Base-by-base conservation (phyloP, 2,888 invertebrate genomes). In the Drosophila nr. perissopoda region DNA sequence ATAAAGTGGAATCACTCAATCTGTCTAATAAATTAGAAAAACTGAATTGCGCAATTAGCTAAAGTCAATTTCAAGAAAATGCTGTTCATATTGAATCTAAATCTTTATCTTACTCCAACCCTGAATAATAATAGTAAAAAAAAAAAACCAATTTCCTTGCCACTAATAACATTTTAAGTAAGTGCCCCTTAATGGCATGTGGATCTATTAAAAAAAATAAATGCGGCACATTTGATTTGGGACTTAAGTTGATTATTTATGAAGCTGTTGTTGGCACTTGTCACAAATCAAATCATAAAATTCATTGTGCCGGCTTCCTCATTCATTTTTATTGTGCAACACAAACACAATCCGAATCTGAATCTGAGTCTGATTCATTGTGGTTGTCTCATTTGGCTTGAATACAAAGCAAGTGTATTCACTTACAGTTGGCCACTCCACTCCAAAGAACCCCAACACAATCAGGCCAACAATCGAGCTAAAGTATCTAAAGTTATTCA, bases 311-410 rank as follows among this genome's bases (percentile, higher is more conserved):
- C 67, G 53, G 60, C 70, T 83, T 83, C 73, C 75, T 65, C 33
- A 76, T 68, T 65, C 38, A 84, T 75, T 82, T 75, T 69, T 70
- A 83, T 86, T 73, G 77, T 73, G 63, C 67, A 52, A 61, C 57
- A 63, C 71, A 58, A 60, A 77, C 42, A 7, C 16, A 46, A 16
- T 46, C 16, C 16, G 33, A 10, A 10, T 33, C 33, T 0, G 33
- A 33, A 63, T 69, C 25, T 60, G 29, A 56, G 21, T 21, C n/a
- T n/a, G n/a, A n/a, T 57, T 64, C 70, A 67, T 72, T 76, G 68
- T 68, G 11, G 58, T 52, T 51, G 51, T 59, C 60, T 58, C 67
- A 53, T 74, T 77, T 76, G 66, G 38, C 73, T 88, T 72, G 61
- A 78, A 81, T 79, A 74, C 63, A 75, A 78, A 63, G 62, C 75